These are phyloP conservation scores for Oegoconia quadripuncta DNA, from an alignment of 2,888 invertebrate genomes.

Conservation along the genomic window DNA sequence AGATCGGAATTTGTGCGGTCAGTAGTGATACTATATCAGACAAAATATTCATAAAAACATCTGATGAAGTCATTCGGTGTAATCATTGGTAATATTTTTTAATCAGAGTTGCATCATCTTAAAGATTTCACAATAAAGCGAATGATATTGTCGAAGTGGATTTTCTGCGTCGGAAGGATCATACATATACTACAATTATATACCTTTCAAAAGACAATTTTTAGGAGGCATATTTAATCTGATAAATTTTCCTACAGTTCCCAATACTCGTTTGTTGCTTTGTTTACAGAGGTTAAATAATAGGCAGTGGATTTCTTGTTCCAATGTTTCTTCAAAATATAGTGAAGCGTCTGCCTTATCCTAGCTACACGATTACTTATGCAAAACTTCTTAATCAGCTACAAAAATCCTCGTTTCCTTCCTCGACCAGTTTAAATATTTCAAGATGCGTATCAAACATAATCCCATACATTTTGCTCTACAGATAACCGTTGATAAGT, in stretches of 20 bases:
- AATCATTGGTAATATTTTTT: constrained; percentile 31
- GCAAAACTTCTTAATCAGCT: constrained; percentile 4
- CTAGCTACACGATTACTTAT: neutral
- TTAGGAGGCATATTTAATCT: no score
- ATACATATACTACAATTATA: no score
- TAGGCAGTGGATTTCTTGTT: no score
- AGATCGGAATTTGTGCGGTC: constrained; percentile 28
- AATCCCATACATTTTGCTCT: neutral
- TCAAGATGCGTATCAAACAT: constrained; percentile 6
- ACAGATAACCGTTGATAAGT: constrained; percentile 3
- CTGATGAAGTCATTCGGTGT: constrained; percentile 39
- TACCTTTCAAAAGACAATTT: no score
- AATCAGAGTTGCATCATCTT: constrained; percentile 12
- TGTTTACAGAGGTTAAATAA: no score
- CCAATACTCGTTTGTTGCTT: no score
- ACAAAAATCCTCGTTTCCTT: constrained; percentile 9
- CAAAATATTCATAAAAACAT: constrained; percentile 44
- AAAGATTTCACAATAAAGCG: constrained; percentile 2
- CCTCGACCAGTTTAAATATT: constrained; percentile 7
- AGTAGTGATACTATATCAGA: constrained; percentile 37
- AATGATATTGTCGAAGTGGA: no score
- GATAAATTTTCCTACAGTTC: no score
- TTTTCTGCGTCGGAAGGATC: no score
- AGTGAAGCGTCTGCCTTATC: no score
- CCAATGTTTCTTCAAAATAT: no score